Evolutionary conservation across 2,797 vertebrate genomes (phyloP).

Genomic region (Etheostoma perlongum): DNA sequence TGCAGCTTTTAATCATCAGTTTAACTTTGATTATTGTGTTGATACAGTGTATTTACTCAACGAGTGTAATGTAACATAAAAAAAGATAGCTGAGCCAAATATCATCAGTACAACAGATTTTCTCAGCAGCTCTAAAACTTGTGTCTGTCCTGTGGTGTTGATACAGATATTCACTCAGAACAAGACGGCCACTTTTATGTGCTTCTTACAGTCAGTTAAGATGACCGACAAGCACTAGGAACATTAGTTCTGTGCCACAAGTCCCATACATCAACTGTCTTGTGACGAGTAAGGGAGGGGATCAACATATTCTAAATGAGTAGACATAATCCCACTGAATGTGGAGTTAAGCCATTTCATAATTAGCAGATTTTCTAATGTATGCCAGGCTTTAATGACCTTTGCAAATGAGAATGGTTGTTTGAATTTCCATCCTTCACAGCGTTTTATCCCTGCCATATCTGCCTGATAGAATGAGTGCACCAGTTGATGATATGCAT

Average conservation of each 20-base stretch:
- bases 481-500: constrained; percentile 82
- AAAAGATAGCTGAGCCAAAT: constrained; percentile 35
- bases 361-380: constrained; percentile 88
- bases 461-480: constrained; percentile 81
- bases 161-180: constrained; percentile 59
- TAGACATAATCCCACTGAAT: constrained; percentile 86
- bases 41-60: constrained; percentile 26
- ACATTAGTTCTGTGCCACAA: constrained; percentile 83
- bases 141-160: constrained; percentile 47
- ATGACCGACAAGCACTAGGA: constrained; percentile 84
- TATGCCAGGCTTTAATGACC: constrained; percentile 86
- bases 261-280: constrained; percentile 83
- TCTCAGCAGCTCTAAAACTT: constrained; percentile 49
- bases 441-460: constrained; percentile 83
- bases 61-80: constrained; percentile 38
- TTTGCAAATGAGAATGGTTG: constrained; percentile 86
- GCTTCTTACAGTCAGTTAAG: constrained; percentile 80
- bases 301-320: constrained; percentile 85
- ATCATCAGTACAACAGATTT: constrained; percentile 48
- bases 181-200: constrained; percentile 70
- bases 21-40: constrained; percentile 18
- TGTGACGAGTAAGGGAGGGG: constrained; percentile 76
- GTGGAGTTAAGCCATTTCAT: constrained; percentile 88
- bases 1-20: constrained; percentile 21
- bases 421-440: constrained; percentile 85